Base-by-base conservation (phyloP, 2,113 vertebrate species). In the Maccullochella peelii region DNA sequence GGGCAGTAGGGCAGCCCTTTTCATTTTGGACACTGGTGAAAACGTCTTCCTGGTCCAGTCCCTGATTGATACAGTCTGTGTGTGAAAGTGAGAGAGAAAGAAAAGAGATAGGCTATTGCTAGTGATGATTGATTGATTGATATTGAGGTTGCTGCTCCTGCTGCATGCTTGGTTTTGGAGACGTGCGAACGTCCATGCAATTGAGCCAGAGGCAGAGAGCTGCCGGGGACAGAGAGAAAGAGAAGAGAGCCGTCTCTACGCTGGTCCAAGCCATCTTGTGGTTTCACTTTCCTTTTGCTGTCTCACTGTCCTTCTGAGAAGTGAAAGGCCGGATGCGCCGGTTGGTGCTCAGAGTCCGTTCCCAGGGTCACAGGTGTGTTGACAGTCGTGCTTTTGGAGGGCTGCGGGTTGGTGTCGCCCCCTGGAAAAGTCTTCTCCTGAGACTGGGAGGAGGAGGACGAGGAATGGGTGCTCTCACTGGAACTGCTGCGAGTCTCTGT, bases 401-500 rank as follows among this genome's bases (percentile, higher is more conserved):
- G 86, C 84, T 72, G 93, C 8, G 95, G 95, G 12, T 95, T 59
- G 67, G 87, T 36, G 49, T 86, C 86, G 14, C 86, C 89, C 59
- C 84, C 92, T 1, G 83, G 49, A n/a, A 78, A 96, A 36, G 90
- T 95, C 92, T 99, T 98, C 79, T 97, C 98, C 62, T 97, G 97
- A 42, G 95, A 96, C 92, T 95, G 96, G 9, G 97, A 98, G 69
- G 97, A 97, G 65, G 98, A 99, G 25, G 98, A 96, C 0, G 98
- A 98, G 4, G 98, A 99, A 72, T 97, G 98, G 21, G 97, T 98
- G 89, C 98, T 99, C 94, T 99, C 98, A 47, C 98, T 97, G 75
- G 98, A 99, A 89, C 98, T 99, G 96, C 98, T 99, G 90, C 97
- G 98, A 0, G 97, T 99, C 90, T 99, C 98, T 0, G 98, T 99